Evolutionary conservation across 2,113 vertebrate species (phyloP).

Genomic region (Elephas maximus): DNA sequence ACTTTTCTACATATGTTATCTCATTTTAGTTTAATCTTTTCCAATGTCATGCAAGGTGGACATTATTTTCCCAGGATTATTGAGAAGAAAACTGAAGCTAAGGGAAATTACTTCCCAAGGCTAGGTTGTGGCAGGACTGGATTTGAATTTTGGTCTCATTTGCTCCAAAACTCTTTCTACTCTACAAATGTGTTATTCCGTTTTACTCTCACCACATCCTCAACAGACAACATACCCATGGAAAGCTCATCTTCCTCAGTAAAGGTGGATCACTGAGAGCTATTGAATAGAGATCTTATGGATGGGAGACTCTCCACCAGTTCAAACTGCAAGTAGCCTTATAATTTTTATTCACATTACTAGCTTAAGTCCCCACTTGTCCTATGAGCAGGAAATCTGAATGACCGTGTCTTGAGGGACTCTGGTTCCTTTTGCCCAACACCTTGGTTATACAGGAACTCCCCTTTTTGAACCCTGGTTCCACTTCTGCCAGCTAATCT

Average conservation of each 20-base stretch:
- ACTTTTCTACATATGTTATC: background rate
- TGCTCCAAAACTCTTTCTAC: background rate
- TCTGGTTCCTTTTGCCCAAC: background rate
- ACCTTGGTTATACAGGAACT: background rate
- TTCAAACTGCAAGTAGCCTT: background rate
- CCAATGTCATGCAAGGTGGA: background rate
- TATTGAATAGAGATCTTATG: background rate
- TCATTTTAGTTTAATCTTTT: background rate
- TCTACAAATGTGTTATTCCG: background rate
- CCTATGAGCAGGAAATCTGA: background rate
- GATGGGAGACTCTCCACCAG: background rate
- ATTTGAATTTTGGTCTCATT: background rate
- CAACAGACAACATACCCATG: background rate
- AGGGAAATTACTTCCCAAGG: background rate
- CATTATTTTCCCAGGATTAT: background rate
- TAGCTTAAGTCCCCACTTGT: background rate
- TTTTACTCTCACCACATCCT: background rate
- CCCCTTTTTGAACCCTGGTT: background rate
- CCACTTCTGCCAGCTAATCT: background rate
- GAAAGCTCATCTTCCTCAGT: background rate
- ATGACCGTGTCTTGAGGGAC: background rate
- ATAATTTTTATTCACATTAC: background rate
- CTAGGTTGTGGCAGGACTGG: background rate
- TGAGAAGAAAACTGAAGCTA: background rate
- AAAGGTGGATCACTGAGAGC: background rate